Base-by-base conservation (phyloP, 2,888 invertebrate genomes). In the Apodemia mormo region DNA sequence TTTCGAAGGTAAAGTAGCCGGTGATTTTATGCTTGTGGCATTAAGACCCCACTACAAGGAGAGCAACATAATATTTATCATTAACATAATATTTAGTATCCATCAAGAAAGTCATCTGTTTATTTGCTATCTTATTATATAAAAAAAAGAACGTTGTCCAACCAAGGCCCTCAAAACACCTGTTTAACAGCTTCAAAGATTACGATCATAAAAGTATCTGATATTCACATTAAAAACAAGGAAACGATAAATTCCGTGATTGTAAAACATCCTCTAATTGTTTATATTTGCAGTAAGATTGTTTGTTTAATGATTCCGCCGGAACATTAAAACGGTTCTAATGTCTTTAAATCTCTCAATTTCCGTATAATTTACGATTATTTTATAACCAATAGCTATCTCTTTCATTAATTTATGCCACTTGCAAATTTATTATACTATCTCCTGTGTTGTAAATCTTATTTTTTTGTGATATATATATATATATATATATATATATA, bases 201-300 rank as follows among this genome's bases (percentile, higher is more conserved):
- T 52, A 40, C 43, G 43, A 40, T 22, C 12, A 40, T 58, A 29
- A n/a, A 52, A 52, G 22, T 68, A 68, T 29, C n/a, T 52, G 52
- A 52, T 52, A 52, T 52, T 52, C 45, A 45, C 12, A 45, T 45
- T 45, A 45, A 30, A 58, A 30, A 30, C 22, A 30, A 58, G 58
- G 45, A 49, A 49, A 30, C 29, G 43, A 22, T 65, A 58, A 58
- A 58, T 58, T 58, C 4, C 29, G 29, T 58, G 58, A 12, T 58
- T 30, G 58, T 58, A 30, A 58, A 58, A 58, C 58, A 58, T 58
- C 58, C 58, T 58, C 58, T 58, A 58, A 58, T 58, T 58, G 58
- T 58, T 58, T 58, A 30, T 58, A 58, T 58, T 30, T 58, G 58
- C 30, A 30, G 58, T 58, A 29, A 58, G 58, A 30, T 29, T 58